Conservation (phyloP, 2,888 invertebrate species). For the Aspidiotus destructor region DNA sequence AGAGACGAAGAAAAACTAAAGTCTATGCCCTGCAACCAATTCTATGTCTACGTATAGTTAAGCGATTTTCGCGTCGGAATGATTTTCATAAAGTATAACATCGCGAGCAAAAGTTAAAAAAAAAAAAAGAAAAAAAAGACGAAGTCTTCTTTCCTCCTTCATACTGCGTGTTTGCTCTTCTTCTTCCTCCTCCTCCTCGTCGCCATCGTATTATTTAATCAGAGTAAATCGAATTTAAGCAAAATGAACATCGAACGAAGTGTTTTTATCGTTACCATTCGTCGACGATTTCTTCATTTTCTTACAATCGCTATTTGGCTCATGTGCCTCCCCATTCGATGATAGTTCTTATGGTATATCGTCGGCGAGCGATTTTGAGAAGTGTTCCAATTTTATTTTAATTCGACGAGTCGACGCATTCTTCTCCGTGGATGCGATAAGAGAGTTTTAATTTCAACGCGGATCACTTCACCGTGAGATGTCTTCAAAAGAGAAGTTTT, state of each 20-base stretch:
- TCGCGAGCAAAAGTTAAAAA: conserved; percentile 18
- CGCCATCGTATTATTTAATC: conserved; percentile 13
- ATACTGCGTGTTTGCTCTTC: not conserved
- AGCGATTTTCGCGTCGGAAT: conserved; percentile 32
- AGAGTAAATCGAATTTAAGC: conserved; percentile 26
- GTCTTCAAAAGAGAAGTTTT: too few relatives aligned
- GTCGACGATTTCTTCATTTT: conserved; percentile 21
- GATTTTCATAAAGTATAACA: conserved; percentile 31
- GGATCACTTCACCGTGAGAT: too few relatives aligned
- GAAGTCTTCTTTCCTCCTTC: conserved; percentile 2
- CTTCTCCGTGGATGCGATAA: too few relatives aligned
- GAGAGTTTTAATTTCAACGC: too few relatives aligned
- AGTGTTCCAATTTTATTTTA: too few relatives aligned
- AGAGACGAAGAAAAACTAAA: conserved; percentile 7
- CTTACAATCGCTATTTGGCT: not conserved
- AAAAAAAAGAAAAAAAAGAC: conserved; percentile 13
- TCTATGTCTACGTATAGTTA: conserved; percentile 32
- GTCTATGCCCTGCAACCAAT: conserved; percentile 32
- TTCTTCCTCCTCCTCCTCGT: not conserved
- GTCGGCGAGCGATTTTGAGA: too few relatives aligned
- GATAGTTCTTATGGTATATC: too few relatives aligned
- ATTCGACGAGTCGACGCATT: too few relatives aligned
- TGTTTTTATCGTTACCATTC: conserved; percentile 29
- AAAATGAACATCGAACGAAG: conserved; percentile 31
- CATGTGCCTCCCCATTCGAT: too few relatives aligned